These are phyloP conservation scores for Archivesica marissinica DNA, from an alignment of 1,140 invertebrate species.

Conservation along the genomic window DNA sequence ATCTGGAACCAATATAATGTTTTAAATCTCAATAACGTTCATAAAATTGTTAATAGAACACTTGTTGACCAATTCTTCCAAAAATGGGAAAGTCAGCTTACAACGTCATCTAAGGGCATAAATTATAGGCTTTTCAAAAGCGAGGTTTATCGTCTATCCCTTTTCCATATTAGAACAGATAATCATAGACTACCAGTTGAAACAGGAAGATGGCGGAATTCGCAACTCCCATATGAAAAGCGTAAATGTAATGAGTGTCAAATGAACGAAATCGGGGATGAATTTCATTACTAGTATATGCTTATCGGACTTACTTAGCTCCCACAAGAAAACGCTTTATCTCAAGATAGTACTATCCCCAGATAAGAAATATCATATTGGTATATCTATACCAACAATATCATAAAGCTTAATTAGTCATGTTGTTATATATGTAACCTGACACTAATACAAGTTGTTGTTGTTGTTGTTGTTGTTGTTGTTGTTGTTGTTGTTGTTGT, in stretches of 20 bases:
- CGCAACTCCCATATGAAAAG: not conserved
- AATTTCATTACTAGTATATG: not conserved
- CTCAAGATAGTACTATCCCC: not conserved
- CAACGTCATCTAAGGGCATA: not conserved
- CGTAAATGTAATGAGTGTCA: not conserved
- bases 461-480: too few relatives aligned
- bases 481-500: too few relatives aligned
- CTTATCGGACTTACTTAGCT: not conserved
- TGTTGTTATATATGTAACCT: too few relatives aligned
- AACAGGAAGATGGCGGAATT: not conserved
- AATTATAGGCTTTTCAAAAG: too few relatives aligned
- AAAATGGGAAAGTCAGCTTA: not conserved
- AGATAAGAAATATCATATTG: too few relatives aligned
- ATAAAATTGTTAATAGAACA: not conserved
- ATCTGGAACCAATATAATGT: not conserved
- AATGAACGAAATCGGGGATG: not conserved
- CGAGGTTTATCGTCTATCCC: too few relatives aligned
- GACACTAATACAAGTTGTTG: too few relatives aligned
- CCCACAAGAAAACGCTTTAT: not conserved
- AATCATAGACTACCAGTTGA: not conserved
- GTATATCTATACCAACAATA: too few relatives aligned
- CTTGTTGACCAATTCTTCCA: not conserved
- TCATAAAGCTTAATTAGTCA: too few relatives aligned
- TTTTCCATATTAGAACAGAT: not conserved
- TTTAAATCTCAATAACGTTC: not conserved